Evolutionary conservation across 2,113 vertebrate genomes (phyloP), one percentile per base, ranked within the genome.

Genomic region (Elaphurus davidianus): DNA sequence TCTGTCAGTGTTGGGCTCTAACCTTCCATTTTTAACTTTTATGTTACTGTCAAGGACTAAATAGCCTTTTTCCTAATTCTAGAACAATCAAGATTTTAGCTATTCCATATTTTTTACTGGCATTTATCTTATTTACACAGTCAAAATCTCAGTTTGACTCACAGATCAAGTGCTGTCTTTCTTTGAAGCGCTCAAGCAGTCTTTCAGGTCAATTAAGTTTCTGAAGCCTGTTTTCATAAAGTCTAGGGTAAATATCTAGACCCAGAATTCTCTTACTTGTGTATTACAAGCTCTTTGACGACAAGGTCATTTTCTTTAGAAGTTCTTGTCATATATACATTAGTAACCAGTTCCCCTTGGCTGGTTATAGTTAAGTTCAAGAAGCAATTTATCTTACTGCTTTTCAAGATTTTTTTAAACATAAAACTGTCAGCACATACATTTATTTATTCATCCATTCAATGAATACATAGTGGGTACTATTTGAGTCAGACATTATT

Each of bases 311-410:
- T 85, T 93, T 86, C 60, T 87, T 91, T 55, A 87, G 87, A 91
- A 54, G 23, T 91, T 91, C 43, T 59, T 83, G n/a, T 88, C 52
- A 88, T 12, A 43, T n/a, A 82, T 43, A 92, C 33, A 60, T 82
- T 88, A 88, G 5, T 59, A 17, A 79, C 23, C 87, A 79, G 25
- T 43, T 64, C 57, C 76, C 78, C 21, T 36, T 67, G 15, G 30
- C 12, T 82, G 33, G 78, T 89, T 93, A 60, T 67, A 88, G 83
- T n/a, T 96, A 88, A 88, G 59, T 55, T 93, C 36, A 90, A 90
- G 62, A 85, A 78, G 21, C 47, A 62, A 62, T 59, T 89, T 78
- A 85, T 47, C 15, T 79, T 91, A 60, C 2, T 64, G 45, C 47
- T 47, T 92, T 86, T 87, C 28, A 30, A 79, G 60, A 85, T 67